Base-by-base conservation (phyloP, 2,113 vertebrate species). In the Varanus komodoensis region DNA sequence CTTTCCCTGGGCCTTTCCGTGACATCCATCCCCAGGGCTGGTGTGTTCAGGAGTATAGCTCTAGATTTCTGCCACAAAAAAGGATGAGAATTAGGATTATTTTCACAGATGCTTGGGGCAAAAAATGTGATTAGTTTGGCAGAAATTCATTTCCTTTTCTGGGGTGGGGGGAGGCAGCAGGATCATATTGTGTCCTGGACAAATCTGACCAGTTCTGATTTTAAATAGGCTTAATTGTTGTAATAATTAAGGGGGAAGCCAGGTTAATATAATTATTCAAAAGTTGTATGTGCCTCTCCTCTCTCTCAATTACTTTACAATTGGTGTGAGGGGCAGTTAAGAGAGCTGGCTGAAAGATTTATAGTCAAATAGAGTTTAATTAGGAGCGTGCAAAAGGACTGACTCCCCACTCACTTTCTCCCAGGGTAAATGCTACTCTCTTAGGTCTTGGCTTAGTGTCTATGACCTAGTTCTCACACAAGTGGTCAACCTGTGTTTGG, bases 81-180 rank as follows among this genome's bases (percentile, higher is more conserved):
- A 93, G 93, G 93, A 93, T 69, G 78, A 85, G 95, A 95, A 96
- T 95, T 95, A 95, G 95, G 95, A 96, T 96, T 96, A 96, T 95
- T 93, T 93, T 94, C 92, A 95, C 96, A 95, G 94, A 94, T 96
- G 96, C 92, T 93, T 79, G 64, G 32, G 74, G 61, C 44, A 15
- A 89, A 89, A 95, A 95, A 95, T 94, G 95, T 95, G 94, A 96
- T 96, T 94, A 95, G 93, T 96, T 95, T 95, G 95, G 92, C 94
- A 87, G 74, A 50, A 68, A 15, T 86, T 0, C 92, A 81, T 93
- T 9, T 89, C 92, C 91, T 95, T 93, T 19, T 77, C 74, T 69
- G 38, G 3, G 38, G 38, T 44, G 38, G 38, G 38, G 38, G 38
- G 38, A 44, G 38, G 38, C 38, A 44, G 38, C 25, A 89, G 94